Conservation (phyloP, 2,797 vertebrate species). For the Sebastes minor region DNA sequence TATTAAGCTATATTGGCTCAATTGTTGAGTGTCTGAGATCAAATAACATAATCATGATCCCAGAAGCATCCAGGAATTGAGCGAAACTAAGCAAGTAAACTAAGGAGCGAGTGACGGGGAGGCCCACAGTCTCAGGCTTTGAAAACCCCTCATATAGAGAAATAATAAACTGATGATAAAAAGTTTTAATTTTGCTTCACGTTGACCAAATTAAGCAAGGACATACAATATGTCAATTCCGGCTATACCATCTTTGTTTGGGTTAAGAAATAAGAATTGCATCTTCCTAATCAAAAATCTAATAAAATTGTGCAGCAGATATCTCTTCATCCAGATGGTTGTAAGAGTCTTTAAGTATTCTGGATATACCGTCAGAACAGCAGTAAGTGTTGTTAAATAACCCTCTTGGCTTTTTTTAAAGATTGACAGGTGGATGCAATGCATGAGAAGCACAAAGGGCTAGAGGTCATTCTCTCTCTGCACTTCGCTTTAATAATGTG, state of each 20-base stretch:
- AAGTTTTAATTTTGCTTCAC: neutral
- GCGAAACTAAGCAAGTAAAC: too few species aligned
- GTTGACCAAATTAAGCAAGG: neutral
- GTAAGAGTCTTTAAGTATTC: neutral
- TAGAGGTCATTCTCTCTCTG: neutral
- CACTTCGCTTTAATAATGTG: neutral
- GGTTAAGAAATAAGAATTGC: neutral
- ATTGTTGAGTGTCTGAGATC: neutral
- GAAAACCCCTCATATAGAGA: neutral
- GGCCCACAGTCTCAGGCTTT: too few species aligned
- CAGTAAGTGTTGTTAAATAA: neutral
- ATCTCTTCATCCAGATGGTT: neutral
- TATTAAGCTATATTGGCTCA: neutral
- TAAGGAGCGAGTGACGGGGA: too few species aligned
- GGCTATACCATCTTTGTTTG: neutral
- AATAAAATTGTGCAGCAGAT: neutral
- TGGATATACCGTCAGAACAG: neutral
- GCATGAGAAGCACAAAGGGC: neutral
- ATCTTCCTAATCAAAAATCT: neutral
- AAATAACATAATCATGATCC: neutral
- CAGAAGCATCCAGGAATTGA: too few species aligned
- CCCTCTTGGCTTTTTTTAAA: neutral
- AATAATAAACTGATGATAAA: neutral
- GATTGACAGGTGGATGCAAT: neutral
- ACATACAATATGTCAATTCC: neutral